phyloP scores from a whole-genome alignment of 2,888 invertebrate genomes.

The Nipponacmea schrenckii region DNA sequence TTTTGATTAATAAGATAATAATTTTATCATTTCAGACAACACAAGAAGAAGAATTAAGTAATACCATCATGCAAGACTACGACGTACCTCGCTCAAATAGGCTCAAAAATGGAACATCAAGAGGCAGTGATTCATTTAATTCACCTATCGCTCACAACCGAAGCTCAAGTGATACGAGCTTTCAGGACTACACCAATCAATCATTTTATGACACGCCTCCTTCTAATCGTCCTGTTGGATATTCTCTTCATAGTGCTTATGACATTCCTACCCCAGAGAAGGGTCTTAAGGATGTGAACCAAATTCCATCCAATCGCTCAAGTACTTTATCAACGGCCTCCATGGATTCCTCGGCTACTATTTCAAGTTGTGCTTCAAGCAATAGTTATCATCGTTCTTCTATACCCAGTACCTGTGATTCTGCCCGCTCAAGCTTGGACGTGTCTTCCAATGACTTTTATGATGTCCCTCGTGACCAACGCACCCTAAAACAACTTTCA shows the following conservation, averaged over 20 bases:
- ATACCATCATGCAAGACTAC: conserved; percentile 41
- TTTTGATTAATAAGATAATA: too few relatives aligned
- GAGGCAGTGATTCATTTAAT: too few relatives aligned
- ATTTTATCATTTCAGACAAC: conserved; percentile 5
- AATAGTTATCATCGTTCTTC: conserved; percentile 70
- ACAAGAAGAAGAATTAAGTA: background rate
- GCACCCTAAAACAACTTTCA: conserved; percentile 48
- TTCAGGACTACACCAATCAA: conserved; percentile 8
- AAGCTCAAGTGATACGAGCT: conserved; percentile 5
- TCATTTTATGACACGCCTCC: conserved; percentile 27
- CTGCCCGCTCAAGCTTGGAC: conserved; percentile 71
- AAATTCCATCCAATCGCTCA: conserved; percentile 59
- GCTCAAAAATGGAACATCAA: conserved; percentile 19
- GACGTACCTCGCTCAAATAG: conserved; percentile 51
- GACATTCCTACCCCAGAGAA: conserved; percentile 37
- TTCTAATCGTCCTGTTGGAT: conserved; percentile 20
- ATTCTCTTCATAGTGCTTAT: conserved; percentile 37
- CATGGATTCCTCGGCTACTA: conserved; percentile 60
- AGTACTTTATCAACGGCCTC: conserved; percentile 66
- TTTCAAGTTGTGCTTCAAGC: conserved; percentile 64
- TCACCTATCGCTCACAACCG: background rate
- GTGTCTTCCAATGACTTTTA: conserved; percentile 58
- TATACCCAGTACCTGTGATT: conserved; percentile 72
- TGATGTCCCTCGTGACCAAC: conserved; percentile 52
- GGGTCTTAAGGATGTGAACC: conserved; percentile 37